Evolutionary conservation across 1,140 invertebrate species (phyloP), one percentile per base, ranked within the genome.

Genomic region (Meloidogyne floridensis): DNA sequence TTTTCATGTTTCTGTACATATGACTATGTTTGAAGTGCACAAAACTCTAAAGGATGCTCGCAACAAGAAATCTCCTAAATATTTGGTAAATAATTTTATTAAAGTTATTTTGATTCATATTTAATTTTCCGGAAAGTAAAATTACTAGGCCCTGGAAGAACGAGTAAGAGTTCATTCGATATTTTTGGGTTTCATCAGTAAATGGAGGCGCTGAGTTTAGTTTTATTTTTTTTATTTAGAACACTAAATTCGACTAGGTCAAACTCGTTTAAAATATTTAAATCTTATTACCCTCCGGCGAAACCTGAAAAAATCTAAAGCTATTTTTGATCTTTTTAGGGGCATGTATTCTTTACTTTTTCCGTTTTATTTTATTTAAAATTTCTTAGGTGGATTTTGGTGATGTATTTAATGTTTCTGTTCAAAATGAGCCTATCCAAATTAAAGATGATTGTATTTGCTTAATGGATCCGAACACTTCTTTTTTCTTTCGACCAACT

Each of bases 361-460:
- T 32, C 47, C 47, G 32, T 32, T 32, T 32, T 32, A 32, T 32
- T 32, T 32, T 32, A 32, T 32, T 32, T 1, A 32, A 32, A 20
- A 20, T 20, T 20, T 20, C 20, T 32, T 32, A 65, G 32, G 32
- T 73, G 5, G 72, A 51, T 51, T 51, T 73, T 73, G 72, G 72
- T 13, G 32, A 42, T 73, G 72, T 42, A n/a, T 73, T 73, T 73
- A 43, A 42, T 76, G 18, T 42, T 18, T 70, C 18, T 8, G 18
- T 72, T 56, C 32, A 81, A 75, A 82, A 73, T 54, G 81, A 82
- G 51, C 81, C 81, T 6, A 43, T 81, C 13, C 77, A 82, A 82
- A 82, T 82, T 43, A 82, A 82, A 47, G 77, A 75, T 11, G 81
- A 82, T 72, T 82, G 81, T n/a, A 74, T 82, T 10, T 72, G 71